Percentiles rank a stretch among this genome's conserved stretches.
Conservation (phyloP, 2,797 vertebrate species). For the Menidia menidia region DNA sequence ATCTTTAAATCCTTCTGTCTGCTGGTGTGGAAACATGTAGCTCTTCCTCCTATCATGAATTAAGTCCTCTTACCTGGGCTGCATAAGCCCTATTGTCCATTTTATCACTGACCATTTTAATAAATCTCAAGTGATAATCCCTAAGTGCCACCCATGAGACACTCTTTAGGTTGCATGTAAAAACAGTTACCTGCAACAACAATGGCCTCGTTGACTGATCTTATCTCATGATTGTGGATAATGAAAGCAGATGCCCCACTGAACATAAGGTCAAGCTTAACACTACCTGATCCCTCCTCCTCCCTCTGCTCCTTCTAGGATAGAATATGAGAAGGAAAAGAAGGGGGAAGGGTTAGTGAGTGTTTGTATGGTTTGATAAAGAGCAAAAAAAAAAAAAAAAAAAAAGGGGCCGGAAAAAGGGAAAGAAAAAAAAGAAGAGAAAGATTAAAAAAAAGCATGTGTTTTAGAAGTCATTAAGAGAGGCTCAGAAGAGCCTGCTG, state of each 20-base stretch:
- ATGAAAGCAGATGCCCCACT: slow-evolving; percentile 74
- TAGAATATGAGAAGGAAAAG: slow-evolving; percentile 12
- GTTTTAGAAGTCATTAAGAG: slow-evolving; percentile 83
- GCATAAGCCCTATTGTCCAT: slow-evolving; percentile 89
- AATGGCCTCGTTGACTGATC: slow-evolving; percentile 76
- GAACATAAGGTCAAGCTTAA: slow-evolving; percentile 71
- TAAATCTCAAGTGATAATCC: slow-evolving; percentile 96
- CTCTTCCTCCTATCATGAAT: slow-evolving; percentile 82
- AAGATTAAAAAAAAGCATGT: slow-evolving; percentile 80
- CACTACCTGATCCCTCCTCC: slow-evolving; percentile 30
- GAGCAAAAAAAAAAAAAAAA: slow-evolving; percentile 41
- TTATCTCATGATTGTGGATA: slow-evolving; percentile 79
- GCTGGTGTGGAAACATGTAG: slow-evolving; percentile 85
- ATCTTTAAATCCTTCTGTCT: slow-evolving; percentile 89
- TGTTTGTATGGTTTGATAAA: slow-evolving; percentile 70
- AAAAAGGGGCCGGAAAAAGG: too few relatives aligned
- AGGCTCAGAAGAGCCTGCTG: slow-evolving; percentile 74
- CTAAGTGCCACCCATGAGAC: slow-evolving; percentile 84
- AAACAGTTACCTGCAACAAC: slow-evolving; percentile 84
- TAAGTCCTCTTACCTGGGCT: slow-evolving; percentile 56
- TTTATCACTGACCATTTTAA: slow-evolving; percentile 94
- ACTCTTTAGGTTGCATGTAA: slow-evolving; percentile 79
- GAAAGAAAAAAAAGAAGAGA: slow-evolving; percentile 41
- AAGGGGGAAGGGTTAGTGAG: slow-evolving; percentile 1
- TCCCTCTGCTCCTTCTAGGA: slow-evolving; percentile 28